phyloP scores from a whole-genome alignment of 2,113 vertebrate genomes.

The human region DNA sequence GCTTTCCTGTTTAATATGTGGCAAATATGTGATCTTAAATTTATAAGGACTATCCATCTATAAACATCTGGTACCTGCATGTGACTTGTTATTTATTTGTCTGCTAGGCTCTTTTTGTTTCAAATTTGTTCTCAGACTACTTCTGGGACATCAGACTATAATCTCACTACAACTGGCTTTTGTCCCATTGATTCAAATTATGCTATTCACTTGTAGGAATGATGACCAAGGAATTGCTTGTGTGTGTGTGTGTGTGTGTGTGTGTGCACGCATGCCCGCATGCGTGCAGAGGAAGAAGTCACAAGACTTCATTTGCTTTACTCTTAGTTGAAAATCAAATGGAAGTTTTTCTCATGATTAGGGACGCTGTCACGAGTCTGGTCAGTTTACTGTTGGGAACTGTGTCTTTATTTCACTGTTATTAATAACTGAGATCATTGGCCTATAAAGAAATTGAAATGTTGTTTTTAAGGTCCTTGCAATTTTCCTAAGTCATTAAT shows the following conservation, averaged over 20 bases:
- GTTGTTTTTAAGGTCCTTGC: background rate
- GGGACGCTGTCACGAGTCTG: background rate
- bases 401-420: conserved; percentile 25
- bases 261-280: background rate
- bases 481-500: background rate
- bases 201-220: background rate
- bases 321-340: conserved; percentile 52
- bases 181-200: conserved; percentile 51
- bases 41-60: conserved; percentile 70
- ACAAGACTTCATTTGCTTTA: conserved; percentile 52
- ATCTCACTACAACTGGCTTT: conserved; percentile 55
- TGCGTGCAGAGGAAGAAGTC: background rate
- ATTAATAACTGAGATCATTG: background rate
- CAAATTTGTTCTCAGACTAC: conserved; percentile 63
- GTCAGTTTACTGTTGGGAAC: background rate
- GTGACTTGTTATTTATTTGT: conserved; percentile 67
- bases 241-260: background rate
- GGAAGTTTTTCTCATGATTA: conserved; percentile 34
- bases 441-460: conserved; percentile 8
- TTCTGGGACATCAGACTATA: conserved; percentile 61
- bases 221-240: background rate
- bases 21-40: conserved; percentile 60
- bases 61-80: conserved; percentile 78
- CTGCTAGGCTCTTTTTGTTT: conserved; percentile 54
- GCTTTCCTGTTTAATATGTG: conserved; percentile 50